Conservation (phyloP, 2,888 invertebrate genomes). For the Drosophila yooni region DNA sequence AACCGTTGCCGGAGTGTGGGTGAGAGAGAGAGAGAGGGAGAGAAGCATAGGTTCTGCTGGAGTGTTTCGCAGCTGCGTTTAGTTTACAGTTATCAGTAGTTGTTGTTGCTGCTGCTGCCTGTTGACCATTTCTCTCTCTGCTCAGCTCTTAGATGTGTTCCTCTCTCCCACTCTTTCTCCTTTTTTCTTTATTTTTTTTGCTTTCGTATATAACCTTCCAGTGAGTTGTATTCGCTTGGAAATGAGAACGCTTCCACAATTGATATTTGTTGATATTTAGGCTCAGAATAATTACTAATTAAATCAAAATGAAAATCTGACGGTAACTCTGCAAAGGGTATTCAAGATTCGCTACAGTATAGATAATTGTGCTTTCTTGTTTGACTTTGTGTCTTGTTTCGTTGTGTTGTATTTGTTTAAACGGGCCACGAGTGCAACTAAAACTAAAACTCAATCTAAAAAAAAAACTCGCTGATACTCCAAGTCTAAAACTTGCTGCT, state of each 20-base stretch:
- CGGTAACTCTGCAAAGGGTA: conserved; percentile 13
- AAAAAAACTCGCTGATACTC: conserved; percentile 45
- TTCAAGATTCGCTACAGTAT: conserved; percentile 1
- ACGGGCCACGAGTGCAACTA: conserved; percentile 61
- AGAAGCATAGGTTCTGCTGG: background rate
- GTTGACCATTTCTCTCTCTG: conserved; percentile 12
- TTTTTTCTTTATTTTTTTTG: background rate
- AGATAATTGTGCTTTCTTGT: conserved; percentile 18
- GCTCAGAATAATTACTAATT: background rate
- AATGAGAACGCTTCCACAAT: background rate
- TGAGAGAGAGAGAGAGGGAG: background rate
- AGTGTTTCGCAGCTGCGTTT: conserved; percentile 7
- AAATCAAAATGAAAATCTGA: background rate
- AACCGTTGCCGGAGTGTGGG: conserved; percentile 11
- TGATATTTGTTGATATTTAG: background rate
- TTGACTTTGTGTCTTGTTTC: conserved; percentile 13
- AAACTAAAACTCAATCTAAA: conserved; percentile 45
- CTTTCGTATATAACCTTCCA: background rate
- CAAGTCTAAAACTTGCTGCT: conserved; percentile 36
- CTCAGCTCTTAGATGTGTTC: conserved; percentile 3
- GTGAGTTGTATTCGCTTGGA: background rate
- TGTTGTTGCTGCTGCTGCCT: background rate
- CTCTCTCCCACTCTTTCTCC: conserved; percentile 5
- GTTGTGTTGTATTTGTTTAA: conserved; percentile 57
- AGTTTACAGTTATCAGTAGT: conserved; percentile 51